phyloP scores from a whole-genome alignment of 1,140 invertebrate species.

The Subanguina moxae region DNA sequence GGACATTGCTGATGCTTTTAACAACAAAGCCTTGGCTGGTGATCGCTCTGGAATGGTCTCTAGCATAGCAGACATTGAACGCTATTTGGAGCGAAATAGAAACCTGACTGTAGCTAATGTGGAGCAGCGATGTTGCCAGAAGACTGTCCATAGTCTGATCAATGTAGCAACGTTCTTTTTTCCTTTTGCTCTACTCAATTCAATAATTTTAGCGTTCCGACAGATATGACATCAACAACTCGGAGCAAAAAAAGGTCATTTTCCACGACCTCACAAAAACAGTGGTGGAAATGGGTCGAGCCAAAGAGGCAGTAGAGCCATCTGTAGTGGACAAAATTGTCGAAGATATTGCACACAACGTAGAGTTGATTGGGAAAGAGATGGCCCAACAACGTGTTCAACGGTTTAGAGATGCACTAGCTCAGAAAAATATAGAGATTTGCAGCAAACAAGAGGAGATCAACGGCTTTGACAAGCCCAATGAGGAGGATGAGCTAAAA shows the following conservation, averaged over 20 bases:
- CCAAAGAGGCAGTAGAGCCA: neutral
- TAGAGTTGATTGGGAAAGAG: slow-evolving; percentile 4
- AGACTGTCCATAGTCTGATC: slow-evolving; percentile 14
- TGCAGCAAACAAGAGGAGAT: neutral
- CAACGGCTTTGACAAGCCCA: too few species aligned
- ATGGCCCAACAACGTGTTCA: slow-evolving; percentile 17
- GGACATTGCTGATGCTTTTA: slow-evolving; percentile 13
- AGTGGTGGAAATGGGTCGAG: neutral
- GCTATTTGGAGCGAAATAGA: slow-evolving; percentile 12
- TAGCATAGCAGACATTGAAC: slow-evolving; percentile 18
- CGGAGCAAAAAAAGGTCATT: slow-evolving; percentile 20
- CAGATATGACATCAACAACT: slow-evolving; percentile 15
- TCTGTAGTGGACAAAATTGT: slow-evolving; percentile 5
- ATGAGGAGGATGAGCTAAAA: too few species aligned
- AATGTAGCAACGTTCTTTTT: slow-evolving; percentile 10
- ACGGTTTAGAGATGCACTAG: slow-evolving; percentile 2
- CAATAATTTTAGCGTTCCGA: slow-evolving; percentile 24
- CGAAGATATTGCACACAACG: neutral
- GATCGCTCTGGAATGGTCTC: slow-evolving; percentile 12
- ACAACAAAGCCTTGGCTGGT: neutral
- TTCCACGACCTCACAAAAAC: slow-evolving; percentile 21
- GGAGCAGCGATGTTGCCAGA: neutral
- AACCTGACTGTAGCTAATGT: slow-evolving; percentile 4
- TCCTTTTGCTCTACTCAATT: neutral
- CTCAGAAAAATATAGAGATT: neutral